Base-by-base conservation (phyloP, 2,797 vertebrate genomes). In the Staurois parvus region DNA sequence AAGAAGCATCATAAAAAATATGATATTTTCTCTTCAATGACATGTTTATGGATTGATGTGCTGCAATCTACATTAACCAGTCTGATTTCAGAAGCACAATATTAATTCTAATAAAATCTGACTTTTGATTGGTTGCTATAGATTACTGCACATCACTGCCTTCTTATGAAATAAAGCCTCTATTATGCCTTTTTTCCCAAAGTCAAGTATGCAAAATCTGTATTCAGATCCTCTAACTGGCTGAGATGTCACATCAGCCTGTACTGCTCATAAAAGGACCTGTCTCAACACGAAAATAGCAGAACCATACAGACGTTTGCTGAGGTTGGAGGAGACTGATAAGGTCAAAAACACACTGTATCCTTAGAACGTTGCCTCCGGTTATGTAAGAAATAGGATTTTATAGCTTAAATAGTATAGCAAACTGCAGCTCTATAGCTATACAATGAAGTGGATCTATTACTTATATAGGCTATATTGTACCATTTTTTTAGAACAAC, bases 261-360 rank as follows among this genome's bases (percentile, higher is more conserved):
- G 12, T 28, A 66, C n/a, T 64, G 59, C 59, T 64, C 59, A 66
- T 28, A 12, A 32, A 42, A 9, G 72, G n/a, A 42, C 8, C 11
- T 29, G 72, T 73, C 72, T 73, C 9, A 7, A 48, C n/a, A 45
- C 40, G 6, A 48, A 40, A 45, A 26, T 32, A 37, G 21, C 3
- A 72, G 11, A 42, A 72, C 37, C 72, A 45, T 73, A 15, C 42
- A 45, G 42, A 42, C 24, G 13, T 45, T 48, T 40, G n/a, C 40
- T 19, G 40, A 73, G n/a, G 40, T 73, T 73, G 26, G n/a, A 40
- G 26, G n/a, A 48, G n/a, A 26, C 37, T 42, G 15, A 26, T 26
- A 42, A 73, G 72, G 40, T 73, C 72, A 73, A 34, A 72, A 45
- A 73, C 17, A 40, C 26, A 45, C 8, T 29, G 40, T 73, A 73